These are phyloP conservation scores for Buceros bicornis DNA, from an alignment of 2,797 vertebrate species.

Conservation along the genomic window DNA sequence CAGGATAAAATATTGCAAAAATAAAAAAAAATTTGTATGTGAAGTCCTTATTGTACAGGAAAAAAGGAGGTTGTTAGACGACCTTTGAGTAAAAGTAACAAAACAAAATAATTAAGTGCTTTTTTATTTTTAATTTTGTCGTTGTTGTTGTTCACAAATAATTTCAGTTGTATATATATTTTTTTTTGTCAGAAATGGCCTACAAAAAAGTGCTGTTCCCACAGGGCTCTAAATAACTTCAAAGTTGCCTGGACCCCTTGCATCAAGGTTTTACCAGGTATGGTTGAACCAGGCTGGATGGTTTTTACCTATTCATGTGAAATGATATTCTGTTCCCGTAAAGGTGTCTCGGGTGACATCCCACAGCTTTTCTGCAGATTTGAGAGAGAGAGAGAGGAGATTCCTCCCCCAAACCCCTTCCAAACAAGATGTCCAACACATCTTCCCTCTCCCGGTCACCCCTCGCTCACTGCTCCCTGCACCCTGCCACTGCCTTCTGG, in stretches of 20 bases:
- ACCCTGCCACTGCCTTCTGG: neutral
- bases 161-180: constrained; percentile 90
- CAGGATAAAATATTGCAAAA: constrained; percentile 91
- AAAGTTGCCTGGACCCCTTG: constrained; percentile 79
- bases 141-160: constrained; percentile 85
- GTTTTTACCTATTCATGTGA: constrained; percentile 65
- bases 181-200: constrained; percentile 85
- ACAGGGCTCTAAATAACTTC: constrained; percentile 75
- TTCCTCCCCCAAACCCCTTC: neutral
- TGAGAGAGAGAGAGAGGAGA: constrained; percentile 60
- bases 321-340: constrained; percentile 67
- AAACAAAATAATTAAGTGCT: constrained; percentile 83
- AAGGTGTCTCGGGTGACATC: constrained; percentile 68
- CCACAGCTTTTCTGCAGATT: constrained; percentile 58
- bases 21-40: constrained; percentile 89
- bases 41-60: constrained; percentile 92
- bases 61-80: constrained; percentile 86
- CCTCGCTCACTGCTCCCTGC: neutral
- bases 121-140: constrained; percentile 70
- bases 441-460: neutral
- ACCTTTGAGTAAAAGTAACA: constrained; percentile 88
- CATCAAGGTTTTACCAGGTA: constrained; percentile 81
- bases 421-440: neutral
- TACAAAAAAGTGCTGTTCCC: constrained; percentile 78
- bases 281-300: constrained; percentile 74